phyloP scores from a whole-genome alignment of 64 coral and sea anemone genomes.

The Porites lutea region DNA sequence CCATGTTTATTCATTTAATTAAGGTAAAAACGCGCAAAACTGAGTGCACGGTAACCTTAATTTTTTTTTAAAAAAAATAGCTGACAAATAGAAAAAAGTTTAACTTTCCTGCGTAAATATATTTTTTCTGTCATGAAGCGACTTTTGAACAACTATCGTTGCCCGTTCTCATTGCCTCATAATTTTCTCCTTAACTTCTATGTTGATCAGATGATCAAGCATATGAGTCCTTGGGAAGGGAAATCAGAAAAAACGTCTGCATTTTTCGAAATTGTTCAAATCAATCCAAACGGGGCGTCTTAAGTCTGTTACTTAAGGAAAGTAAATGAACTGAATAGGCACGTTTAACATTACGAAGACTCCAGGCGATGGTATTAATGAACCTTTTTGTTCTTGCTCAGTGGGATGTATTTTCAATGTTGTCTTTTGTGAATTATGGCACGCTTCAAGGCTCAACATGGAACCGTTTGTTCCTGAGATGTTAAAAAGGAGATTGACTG shows the following conservation, averaged over 20 bases:
- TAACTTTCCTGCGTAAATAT: background rate
- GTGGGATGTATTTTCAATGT: background rate
- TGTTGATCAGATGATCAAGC: no score
- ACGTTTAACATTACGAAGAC: background rate
- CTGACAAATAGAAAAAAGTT: background rate
- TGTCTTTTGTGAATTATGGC: background rate
- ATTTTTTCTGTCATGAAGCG: background rate
- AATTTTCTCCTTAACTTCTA: background rate
- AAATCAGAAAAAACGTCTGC: no score
- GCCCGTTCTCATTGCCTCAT: background rate
- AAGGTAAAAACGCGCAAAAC: background rate
- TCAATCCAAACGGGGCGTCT: background rate
- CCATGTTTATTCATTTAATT: slow-evolving; percentile 23
- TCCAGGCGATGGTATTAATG: background rate
- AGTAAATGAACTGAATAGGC: background rate
- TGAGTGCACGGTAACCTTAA: no score
- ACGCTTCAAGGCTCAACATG: slow-evolving; percentile 17
- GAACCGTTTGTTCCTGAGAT: background rate
- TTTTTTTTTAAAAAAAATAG: background rate
- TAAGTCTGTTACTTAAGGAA: background rate
- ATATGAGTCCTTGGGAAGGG: no score
- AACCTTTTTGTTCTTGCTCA: background rate
- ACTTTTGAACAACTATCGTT: background rate
- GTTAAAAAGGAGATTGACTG: background rate
- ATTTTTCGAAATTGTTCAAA: no score